These are phyloP conservation scores for Anguilla japonica DNA, from an alignment of 2,113 vertebrate species.

Conservation along the genomic window DNA sequence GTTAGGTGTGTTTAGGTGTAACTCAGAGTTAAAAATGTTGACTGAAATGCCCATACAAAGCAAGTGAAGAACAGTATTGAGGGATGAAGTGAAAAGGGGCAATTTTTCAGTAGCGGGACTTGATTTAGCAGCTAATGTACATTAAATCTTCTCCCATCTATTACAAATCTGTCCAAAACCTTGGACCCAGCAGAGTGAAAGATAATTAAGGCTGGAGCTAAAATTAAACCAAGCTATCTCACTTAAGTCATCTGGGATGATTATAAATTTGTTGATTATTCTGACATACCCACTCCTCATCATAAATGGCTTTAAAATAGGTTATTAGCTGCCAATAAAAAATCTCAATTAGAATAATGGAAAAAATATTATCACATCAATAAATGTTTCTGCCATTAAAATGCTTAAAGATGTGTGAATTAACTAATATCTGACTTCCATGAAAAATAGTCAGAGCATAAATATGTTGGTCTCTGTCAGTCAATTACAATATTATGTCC, in stretches of 20 bases:
- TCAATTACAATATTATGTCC: neutral
- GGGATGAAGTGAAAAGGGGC: neutral
- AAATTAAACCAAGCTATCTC: conserved; percentile 17
- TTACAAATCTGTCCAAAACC: conserved; percentile 1
- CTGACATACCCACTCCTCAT: conserved; percentile 1
- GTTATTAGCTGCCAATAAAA: conserved; percentile 20
- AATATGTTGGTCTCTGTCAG: neutral
- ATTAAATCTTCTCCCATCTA: neutral
- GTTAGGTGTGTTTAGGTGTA: no score
- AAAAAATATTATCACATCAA: neutral
- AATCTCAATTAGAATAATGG: neutral
- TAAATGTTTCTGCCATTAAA: neutral
- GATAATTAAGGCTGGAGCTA: conserved; percentile 12
- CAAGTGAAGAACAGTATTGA: neutral
- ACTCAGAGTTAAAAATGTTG: no score
- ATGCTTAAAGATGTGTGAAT: neutral
- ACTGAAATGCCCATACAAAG: neutral
- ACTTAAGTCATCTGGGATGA: neutral
- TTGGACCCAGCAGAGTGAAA: conserved; percentile 13
- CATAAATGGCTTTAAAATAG: conserved; percentile 14
- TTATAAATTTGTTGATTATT: conserved; percentile 10
- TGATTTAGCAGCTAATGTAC: neutral
- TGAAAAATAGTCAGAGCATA: neutral
- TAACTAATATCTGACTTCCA: neutral
- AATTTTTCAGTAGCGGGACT: neutral